A percentile compares a stretch with the other conserved stretches of the same genome.
phyloP scores from a whole-genome alignment of 2,113 vertebrate species.

The Plecturocebus donacophilus region DNA sequence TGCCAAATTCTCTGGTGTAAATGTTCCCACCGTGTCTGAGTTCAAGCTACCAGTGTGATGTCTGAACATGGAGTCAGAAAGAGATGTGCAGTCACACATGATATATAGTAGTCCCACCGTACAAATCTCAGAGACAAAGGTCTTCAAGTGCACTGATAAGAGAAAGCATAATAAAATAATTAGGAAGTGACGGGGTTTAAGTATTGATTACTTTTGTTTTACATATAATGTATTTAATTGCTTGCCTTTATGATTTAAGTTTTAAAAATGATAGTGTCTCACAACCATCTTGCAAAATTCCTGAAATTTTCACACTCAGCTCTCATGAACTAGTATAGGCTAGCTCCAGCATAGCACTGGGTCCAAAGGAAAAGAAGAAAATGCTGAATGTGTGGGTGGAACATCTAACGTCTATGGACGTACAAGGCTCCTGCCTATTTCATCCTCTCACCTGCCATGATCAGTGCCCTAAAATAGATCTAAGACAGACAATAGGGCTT shows the following conservation, averaged over 20 bases:
- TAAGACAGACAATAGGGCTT: not conserved
- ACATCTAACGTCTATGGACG: not conserved
- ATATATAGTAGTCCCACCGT: not conserved
- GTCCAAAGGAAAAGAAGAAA: not conserved
- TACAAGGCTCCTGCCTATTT: not conserved
- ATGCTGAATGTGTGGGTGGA: not conserved
- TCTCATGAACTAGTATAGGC: not conserved
- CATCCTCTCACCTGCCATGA: not conserved
- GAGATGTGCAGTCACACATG: not conserved
- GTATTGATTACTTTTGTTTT: slow-evolving; percentile 6
- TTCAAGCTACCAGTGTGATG: not conserved
- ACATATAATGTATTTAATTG: slow-evolving; percentile 2
- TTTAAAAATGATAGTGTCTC: not conserved
- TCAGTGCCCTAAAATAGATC: not conserved
- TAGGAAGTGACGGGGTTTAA: not conserved
- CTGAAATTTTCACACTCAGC: not conserved
- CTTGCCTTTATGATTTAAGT: not conserved
- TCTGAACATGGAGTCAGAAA: not conserved
- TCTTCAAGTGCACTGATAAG: not conserved
- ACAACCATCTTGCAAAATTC: not conserved
- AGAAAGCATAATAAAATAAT: not conserved
- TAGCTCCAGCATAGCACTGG: not conserved
- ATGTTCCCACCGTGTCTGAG: not conserved
- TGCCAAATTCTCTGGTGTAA: not conserved
- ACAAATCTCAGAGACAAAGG: not conserved